A percentile compares a stretch with the other conserved stretches of the same genome.
phyloP scores from a whole-genome alignment of 2,113 vertebrate species.

The Hyperopisus bebe region DNA sequence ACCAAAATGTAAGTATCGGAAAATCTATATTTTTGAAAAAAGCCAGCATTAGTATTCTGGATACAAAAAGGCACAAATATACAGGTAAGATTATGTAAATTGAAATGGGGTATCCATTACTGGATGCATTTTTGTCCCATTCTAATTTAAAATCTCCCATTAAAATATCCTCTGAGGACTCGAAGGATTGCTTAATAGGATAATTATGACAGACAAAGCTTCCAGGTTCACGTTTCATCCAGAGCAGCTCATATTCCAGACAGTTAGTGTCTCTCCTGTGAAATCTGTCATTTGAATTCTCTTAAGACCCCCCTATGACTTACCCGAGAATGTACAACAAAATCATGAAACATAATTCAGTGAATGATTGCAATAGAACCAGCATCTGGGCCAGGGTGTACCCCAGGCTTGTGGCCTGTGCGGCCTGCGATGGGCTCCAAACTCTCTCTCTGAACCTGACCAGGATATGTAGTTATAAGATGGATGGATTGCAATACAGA shows the following conservation, averaged over 20 bases:
- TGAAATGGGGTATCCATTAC: slow-evolving; percentile 64
- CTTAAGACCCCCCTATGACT: not conserved
- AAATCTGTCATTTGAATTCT: not conserved
- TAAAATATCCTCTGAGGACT: slow-evolving; percentile 59
- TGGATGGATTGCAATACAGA: not conserved
- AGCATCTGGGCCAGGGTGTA: not conserved
- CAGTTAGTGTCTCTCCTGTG: not conserved
- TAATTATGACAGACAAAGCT: slow-evolving; percentile 67
- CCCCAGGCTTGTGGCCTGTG: not conserved
- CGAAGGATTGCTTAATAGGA: slow-evolving; percentile 61
- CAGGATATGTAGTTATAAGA: not conserved
- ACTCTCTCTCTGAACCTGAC: not conserved
- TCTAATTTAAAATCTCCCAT: slow-evolving; percentile 66
- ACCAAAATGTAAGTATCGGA: not conserved
- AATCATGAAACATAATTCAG: not conserved
- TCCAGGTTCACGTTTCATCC: slow-evolving; percentile 42
- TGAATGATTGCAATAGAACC: not conserved
- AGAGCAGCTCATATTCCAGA: not conserved
- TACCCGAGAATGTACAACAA: not conserved
- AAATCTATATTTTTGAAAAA: not conserved
- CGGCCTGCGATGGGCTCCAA: not conserved
- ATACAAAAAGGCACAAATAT: slow-evolving; percentile 36
- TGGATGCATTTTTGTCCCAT: slow-evolving; percentile 56
- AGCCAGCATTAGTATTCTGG: slow-evolving; percentile 12
- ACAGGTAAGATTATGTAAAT: slow-evolving; percentile 67